Percentiles rank a stretch among this genome's conserved stretches.
Evolutionary conservation across 2,113 vertebrate genomes (phyloP).

Genomic region (Perccottus glenii): DNA sequence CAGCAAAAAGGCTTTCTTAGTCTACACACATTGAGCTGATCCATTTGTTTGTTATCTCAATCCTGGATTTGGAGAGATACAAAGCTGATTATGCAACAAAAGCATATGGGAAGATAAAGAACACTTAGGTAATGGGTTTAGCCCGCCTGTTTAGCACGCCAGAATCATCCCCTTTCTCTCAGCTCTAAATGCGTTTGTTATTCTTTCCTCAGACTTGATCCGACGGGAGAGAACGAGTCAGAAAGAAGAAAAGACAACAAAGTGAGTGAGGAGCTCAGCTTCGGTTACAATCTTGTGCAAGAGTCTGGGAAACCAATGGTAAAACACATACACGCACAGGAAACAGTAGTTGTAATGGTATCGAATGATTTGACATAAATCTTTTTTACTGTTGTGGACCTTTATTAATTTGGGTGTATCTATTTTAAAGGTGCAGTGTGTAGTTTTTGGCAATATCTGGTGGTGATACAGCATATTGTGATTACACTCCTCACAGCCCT

Average conservation of each 20-base stretch:
- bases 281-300: conserved; percentile 41
- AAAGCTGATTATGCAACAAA: conserved; percentile 89
- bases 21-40: conserved; percentile 70
- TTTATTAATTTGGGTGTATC: no score
- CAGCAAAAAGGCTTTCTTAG: conserved; percentile 76
- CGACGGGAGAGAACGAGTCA: conserved; percentile 55
- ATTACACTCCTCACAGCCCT: no score
- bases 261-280: conserved; percentile 40
- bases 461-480: no score
- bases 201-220: conserved; percentile 76
- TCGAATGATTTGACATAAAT: background rate
- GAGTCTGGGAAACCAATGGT: conserved; percentile 33
- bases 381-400: background rate
- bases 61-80: conserved; percentile 87
- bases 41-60: conserved; percentile 87
- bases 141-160: conserved; percentile 75
- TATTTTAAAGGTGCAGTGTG: no score
- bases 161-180: conserved; percentile 76
- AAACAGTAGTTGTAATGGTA: no score
- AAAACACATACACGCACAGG: no score
- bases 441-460: no score
- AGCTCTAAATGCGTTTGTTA: conserved; percentile 78
- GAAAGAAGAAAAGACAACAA: conserved; percentile 38
- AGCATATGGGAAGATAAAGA: conserved; percentile 84
- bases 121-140: conserved; percentile 89